These are phyloP conservation scores for Paracyclopina nana DNA, from an alignment of 1,140 invertebrate genomes.

Conservation along the genomic window DNA sequence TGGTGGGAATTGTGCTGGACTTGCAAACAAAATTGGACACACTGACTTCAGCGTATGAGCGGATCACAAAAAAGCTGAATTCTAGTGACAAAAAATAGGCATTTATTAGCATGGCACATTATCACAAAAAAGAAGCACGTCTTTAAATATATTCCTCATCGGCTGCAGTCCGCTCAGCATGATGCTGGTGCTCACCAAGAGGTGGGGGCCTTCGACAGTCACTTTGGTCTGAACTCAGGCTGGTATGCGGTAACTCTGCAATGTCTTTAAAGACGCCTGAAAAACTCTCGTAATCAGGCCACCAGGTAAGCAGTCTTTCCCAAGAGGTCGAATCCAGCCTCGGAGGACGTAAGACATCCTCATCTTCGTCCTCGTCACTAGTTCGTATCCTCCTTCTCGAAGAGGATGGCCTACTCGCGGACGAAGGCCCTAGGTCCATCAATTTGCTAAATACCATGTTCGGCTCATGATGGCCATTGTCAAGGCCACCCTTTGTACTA, in stretches of 20 bases:
- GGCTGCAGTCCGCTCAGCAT: background rate
- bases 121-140: background rate
- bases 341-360: slow-evolving; percentile 11
- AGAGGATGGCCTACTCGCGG: slow-evolving; percentile 28
- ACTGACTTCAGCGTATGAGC: no score
- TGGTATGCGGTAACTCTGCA: slow-evolving; percentile 63
- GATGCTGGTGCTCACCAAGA: background rate
- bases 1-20: no score
- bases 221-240: background rate
- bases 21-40: no score
- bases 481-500: slow-evolving; percentile 37
- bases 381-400: slow-evolving; percentile 33
- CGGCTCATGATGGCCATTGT: slow-evolving; percentile 21
- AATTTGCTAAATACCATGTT: slow-evolving; percentile 48
- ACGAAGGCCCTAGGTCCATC: slow-evolving; percentile 32
- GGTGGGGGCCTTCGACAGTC: background rate
- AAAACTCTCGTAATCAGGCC: slow-evolving; percentile 80
- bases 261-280: slow-evolving; percentile 91
- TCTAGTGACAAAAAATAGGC: no score
- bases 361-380: slow-evolving; percentile 20
- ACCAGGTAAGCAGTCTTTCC: slow-evolving; percentile 88
- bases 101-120: no score
- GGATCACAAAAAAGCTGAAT: no score
- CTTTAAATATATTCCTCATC: slow-evolving; percentile 7
- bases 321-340: slow-evolving; percentile 29